phyloP scores from a whole-genome alignment of 2,797 vertebrate genomes.

The Anguilla obscura region DNA sequence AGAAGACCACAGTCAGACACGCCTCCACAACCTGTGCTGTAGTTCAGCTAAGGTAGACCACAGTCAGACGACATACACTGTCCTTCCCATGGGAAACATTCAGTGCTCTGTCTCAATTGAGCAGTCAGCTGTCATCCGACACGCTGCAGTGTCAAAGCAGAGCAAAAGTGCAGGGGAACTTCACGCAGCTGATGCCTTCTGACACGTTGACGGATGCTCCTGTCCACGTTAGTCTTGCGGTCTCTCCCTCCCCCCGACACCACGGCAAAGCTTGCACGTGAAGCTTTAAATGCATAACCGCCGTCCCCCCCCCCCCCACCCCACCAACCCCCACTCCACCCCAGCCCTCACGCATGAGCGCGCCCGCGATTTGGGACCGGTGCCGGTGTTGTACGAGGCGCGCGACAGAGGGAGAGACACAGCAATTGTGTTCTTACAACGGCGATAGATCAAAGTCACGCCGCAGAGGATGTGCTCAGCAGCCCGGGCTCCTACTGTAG shows the following conservation, averaged over 20 bases:
- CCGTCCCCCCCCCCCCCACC: background rate
- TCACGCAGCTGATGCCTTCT: background rate
- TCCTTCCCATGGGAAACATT: background rate
- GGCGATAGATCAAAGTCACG: conserved; percentile 44
- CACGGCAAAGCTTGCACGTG: background rate
- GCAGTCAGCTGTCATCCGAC: background rate
- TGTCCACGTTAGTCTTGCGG: background rate
- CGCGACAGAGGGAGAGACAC: background rate
- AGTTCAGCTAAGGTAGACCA: background rate
- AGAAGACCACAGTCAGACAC: background rate
- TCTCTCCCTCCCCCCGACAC: background rate
- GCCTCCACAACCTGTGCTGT: background rate
- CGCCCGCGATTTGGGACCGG: background rate
- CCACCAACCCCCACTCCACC: no score
- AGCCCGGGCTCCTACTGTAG: conserved; percentile 14
- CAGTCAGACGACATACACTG: background rate
- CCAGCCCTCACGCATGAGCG: background rate
- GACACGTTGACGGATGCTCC: conserved; percentile 14
- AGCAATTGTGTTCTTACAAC: conserved; percentile 27
- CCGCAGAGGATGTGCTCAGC: conserved; percentile 27
- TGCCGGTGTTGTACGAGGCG: conserved; percentile 2
- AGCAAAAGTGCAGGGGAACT: no score
- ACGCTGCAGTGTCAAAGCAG: background rate
- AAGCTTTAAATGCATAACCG: background rate
- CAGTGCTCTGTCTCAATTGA: conserved; percentile 4